phyloP scores from a whole-genome alignment of 2,113 vertebrate species.

The Eulemur macaco region DNA sequence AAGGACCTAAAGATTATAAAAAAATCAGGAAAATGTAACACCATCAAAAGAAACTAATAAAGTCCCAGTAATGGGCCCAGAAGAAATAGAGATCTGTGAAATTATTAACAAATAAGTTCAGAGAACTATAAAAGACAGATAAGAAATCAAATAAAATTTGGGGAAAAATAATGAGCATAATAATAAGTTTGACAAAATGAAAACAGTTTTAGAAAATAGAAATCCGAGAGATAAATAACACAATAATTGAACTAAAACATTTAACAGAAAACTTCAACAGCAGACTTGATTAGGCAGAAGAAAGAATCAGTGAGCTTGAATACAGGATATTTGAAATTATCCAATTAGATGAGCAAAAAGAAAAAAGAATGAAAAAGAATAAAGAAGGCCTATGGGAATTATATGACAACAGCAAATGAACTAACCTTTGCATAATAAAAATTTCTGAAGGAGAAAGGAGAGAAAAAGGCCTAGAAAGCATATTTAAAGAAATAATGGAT shows the following conservation, averaged over 20 bases:
- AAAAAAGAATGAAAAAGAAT: neutral
- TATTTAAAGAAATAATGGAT: neutral
- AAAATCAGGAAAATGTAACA: neutral
- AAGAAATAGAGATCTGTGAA: neutral
- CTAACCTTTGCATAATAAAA: neutral
- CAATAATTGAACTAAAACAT: neutral
- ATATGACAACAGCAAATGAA: neutral
- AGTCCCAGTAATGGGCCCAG: neutral
- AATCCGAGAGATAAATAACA: neutral
- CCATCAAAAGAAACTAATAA: neutral
- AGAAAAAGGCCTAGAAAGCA: neutral
- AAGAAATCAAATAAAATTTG: neutral
- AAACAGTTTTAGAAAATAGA: neutral
- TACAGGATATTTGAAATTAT: neutral
- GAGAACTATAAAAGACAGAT: neutral
- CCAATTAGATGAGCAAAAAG: neutral
- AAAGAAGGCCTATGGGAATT: neutral
- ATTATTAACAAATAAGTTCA: neutral
- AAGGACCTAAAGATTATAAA: neutral
- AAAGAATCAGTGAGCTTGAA: neutral
- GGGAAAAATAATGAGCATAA: neutral
- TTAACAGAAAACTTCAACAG: neutral
- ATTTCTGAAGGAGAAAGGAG: neutral
- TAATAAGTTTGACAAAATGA: neutral
- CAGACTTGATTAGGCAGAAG: neutral